These are phyloP conservation scores for Esox masquinongy DNA, from an alignment of 2,797 vertebrate species.

Conservation along the genomic window DNA sequence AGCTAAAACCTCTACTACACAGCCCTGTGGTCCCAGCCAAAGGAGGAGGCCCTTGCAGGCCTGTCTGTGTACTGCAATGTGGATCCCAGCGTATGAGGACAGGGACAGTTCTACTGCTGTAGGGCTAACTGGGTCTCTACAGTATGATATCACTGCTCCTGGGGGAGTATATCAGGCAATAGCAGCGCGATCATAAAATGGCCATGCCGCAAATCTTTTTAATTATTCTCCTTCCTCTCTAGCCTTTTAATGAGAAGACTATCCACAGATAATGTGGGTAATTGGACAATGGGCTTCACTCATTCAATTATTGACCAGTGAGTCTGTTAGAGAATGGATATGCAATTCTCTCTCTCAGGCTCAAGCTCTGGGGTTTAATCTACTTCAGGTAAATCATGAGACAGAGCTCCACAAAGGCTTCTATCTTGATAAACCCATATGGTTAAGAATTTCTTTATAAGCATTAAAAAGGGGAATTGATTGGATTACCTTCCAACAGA, in stretches of 20 bases:
- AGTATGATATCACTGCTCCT: conserved; percentile 64
- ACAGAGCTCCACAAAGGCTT: conserved; percentile 32
- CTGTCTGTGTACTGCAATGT: conserved; percentile 29
- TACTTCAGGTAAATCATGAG: conserved; percentile 33
- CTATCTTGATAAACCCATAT: conserved; percentile 32
- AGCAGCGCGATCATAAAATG: conserved; percentile 74
- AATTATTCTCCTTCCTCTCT: conserved; percentile 73
- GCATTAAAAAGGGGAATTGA: background rate
- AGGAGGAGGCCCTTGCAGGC: conserved; percentile 35
- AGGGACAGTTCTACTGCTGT: conserved; percentile 44
- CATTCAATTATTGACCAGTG: conserved; percentile 79
- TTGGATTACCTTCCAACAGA: conserved; percentile 1
- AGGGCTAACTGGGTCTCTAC: conserved; percentile 21
- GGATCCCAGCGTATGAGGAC: conserved; percentile 26
- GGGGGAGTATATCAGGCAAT: conserved; percentile 70
- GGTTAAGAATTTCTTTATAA: conserved; percentile 29
- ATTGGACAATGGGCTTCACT: conserved; percentile 77
- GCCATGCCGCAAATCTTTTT: conserved; percentile 74
- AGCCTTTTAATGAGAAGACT: conserved; percentile 74
- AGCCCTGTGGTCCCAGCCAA: conserved; percentile 7
- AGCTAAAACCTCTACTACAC: conserved; percentile 10
- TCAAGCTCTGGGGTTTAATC: conserved; percentile 46
- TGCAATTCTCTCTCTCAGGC: conserved; percentile 58
- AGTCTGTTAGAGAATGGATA: conserved; percentile 66
- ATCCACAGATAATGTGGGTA: conserved; percentile 76